Evolutionary conservation across 2,888 invertebrate genomes (phyloP).

Genomic region (Microplitis manilae): DNA sequence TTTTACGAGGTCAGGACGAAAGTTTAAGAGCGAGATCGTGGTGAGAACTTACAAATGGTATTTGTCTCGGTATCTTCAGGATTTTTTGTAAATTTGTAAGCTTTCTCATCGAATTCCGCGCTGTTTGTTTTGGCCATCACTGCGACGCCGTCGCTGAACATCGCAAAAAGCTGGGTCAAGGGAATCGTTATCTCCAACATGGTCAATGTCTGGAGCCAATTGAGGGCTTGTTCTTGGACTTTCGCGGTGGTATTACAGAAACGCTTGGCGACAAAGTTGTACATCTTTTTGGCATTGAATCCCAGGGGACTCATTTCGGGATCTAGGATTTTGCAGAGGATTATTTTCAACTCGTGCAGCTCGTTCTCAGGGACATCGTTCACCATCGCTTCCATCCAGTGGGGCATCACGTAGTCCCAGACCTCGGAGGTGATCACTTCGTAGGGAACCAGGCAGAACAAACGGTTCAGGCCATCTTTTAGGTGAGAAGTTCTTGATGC

Average conservation of each 20-base stretch:
- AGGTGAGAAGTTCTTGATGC: conserved; percentile 91
- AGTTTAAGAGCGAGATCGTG: too few relatives aligned
- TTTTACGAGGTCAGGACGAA: too few relatives aligned
- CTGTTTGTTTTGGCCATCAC: conserved; percentile 76
- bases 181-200: conserved; percentile 93
- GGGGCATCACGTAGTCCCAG: conserved; percentile 99
- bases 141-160: conserved; percentile 90
- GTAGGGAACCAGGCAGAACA: conserved; percentile 97
- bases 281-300: conserved; percentile 94
- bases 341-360: conserved; percentile 85
- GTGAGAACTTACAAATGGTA: too few relatives aligned
- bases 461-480: conserved; percentile 93
- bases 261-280: conserved; percentile 91
- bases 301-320: conserved; percentile 96
- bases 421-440: conserved; percentile 96
- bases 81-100: conserved; percentile 54
- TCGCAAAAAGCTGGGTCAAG: conserved; percentile 86
- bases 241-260: conserved; percentile 86
- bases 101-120: conserved; percentile 57
- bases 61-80: conserved; percentile 40
- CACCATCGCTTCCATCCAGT: conserved; percentile 98
- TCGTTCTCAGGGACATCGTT: conserved; percentile 93
- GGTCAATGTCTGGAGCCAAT: conserved; percentile 92
- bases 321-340: conserved; percentile 94
- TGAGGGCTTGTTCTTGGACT: conserved; percentile 89